Evolutionary conservation across 1,140 invertebrate genomes (phyloP).

Genomic region (Leptoteleia sp.): DNA sequence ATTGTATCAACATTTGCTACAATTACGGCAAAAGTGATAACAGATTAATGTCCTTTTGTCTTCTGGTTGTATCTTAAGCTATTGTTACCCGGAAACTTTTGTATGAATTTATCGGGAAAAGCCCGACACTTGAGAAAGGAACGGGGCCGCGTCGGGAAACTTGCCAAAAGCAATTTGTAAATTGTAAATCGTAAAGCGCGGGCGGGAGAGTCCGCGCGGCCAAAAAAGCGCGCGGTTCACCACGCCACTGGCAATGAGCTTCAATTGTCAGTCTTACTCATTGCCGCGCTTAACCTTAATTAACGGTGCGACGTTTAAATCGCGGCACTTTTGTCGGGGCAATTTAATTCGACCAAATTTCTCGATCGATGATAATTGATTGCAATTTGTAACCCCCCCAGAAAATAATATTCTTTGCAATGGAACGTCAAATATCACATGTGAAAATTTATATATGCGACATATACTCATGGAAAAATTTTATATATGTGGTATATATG

Average conservation of each 20-base stretch:
- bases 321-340: background rate
- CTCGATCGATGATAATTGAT: too few relatives aligned
- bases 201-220: constrained; percentile 19
- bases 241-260: constrained; percentile 72
- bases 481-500: too few relatives aligned
- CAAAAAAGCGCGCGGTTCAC: constrained; percentile 50
- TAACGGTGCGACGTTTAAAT: constrained; percentile 24
- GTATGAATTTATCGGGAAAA: constrained; percentile 46
- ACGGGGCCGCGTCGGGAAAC: constrained; percentile 52
- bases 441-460: too few relatives aligned
- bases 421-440: too few relatives aligned
- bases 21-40: background rate
- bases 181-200: constrained; percentile 70
- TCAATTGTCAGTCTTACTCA: constrained; percentile 64
- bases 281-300: constrained; percentile 28
- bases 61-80: constrained; percentile 7
- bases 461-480: too few relatives aligned
- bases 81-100: constrained; percentile 6
- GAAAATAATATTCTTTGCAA: too few relatives aligned
- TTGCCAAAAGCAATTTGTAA: constrained; percentile 73
- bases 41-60: too few relatives aligned
- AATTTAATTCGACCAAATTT: background rate
- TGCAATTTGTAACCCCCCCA: too few relatives aligned
- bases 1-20: background rate
- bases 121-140: constrained; percentile 29